A percentile compares a stretch with the other conserved stretches of the same genome.
phyloP scores from a whole-genome alignment of 2,888 invertebrate genomes.

The Athalia circularis region DNA sequence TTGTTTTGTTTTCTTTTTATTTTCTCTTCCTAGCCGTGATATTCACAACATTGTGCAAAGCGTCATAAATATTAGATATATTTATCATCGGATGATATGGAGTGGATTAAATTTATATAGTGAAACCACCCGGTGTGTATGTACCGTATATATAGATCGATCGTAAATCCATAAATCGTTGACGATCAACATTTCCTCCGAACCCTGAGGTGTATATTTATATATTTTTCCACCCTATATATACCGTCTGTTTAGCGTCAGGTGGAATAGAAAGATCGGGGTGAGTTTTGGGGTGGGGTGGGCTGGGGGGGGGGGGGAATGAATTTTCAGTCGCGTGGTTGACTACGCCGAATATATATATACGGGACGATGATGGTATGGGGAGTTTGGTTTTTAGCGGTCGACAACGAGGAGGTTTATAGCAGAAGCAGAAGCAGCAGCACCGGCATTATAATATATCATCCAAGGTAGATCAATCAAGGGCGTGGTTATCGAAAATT shows the following conservation, averaged over 20 bases:
- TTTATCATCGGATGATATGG: background rate
- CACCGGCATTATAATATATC: conserved; percentile 18
- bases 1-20: background rate
- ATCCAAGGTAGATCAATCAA: conserved; percentile 42
- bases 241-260: background rate
- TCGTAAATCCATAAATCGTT: too few relatives aligned
- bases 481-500: conserved; percentile 44
- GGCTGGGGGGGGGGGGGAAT: background rate
- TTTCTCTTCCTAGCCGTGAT: background rate
- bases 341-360: background rate
- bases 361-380: background rate
- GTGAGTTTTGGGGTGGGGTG: background rate
- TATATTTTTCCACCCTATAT: background rate
- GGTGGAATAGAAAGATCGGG: background rate
- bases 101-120: too few relatives aligned
- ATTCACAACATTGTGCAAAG: background rate
- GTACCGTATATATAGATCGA: too few relatives aligned
- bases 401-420: background rate
- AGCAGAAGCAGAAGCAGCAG: background rate
- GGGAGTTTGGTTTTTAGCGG: background rate
- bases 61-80: background rate
- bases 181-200: background rate
- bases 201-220: background rate
- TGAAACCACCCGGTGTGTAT: too few relatives aligned
- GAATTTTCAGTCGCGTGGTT: too few relatives aligned